Evolutionary conservation across 92 coral and sea anemone species (phyloP).

Genomic region (Palythoa grandiflora): DNA sequence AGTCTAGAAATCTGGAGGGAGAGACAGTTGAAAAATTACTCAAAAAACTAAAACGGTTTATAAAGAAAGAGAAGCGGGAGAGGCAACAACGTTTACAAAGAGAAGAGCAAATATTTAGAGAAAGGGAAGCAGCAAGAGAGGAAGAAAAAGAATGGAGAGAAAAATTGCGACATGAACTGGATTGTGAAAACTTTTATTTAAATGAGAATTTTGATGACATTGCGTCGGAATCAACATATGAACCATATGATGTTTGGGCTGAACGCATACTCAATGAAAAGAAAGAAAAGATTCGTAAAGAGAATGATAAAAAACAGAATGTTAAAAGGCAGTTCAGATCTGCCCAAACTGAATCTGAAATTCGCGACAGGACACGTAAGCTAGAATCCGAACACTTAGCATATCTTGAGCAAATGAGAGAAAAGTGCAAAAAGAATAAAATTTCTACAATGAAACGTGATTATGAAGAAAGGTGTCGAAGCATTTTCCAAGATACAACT

Average conservation of each 20-base stretch:
- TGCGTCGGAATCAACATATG: conserved; percentile 50
- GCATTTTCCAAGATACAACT: conserved; percentile 56
- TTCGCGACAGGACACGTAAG: conserved; percentile 64
- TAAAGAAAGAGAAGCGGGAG: conserved; percentile 48
- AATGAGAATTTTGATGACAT: conserved; percentile 56
- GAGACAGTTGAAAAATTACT: conserved; percentile 68
- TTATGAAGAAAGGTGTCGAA: conserved; percentile 76
- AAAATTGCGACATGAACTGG: conserved; percentile 80
- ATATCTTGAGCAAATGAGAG: conserved; percentile 61
- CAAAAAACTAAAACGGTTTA: conserved; percentile 58
- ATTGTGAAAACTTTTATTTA: conserved; percentile 70
- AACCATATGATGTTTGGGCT: conserved; percentile 90
- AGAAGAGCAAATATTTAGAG: conserved; percentile 49
- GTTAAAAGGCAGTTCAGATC: conserved; percentile 2
- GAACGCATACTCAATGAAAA: conserved; percentile 76
- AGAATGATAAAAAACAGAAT: conserved; percentile 15
- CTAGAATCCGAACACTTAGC: conserved; percentile 83
- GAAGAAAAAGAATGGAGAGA: conserved; percentile 84
- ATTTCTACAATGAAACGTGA: conserved; percentile 44
- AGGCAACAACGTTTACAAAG: conserved; percentile 54
- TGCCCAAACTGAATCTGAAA: conserved; percentile 48
- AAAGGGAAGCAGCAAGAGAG: conserved; percentile 41
- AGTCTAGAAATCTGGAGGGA: conserved; percentile 65
- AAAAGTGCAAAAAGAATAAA: conserved; percentile 51
- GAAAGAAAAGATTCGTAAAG: conserved; percentile 44